A percentile compares a stretch with the other conserved stretches of the same genome.
phyloP scores from a whole-genome alignment of 2,113 vertebrate species.

The Willisornis vidua region DNA sequence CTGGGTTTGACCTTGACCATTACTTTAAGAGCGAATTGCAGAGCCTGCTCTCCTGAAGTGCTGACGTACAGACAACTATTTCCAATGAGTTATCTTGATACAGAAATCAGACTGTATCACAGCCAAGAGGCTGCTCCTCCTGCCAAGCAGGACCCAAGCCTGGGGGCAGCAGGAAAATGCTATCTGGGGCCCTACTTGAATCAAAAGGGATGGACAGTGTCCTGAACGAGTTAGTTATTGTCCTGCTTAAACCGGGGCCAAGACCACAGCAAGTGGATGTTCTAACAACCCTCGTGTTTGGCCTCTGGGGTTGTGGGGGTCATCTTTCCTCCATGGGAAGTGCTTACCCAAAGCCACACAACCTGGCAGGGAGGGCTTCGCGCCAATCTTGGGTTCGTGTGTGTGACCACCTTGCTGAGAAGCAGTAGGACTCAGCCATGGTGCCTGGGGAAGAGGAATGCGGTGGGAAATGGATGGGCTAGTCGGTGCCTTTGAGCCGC shows the following conservation, averaged over 20 bases:
- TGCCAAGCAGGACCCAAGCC: not conserved
- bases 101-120: not conserved
- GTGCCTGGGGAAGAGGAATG: not conserved
- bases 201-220: not conserved
- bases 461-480: rapidly evolving
- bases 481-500: not conserved
- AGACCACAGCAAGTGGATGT: too few relatives aligned
- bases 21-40: not conserved
- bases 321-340: not conserved
- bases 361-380: not conserved
- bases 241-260: not conserved
- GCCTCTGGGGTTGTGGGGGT: too few relatives aligned
- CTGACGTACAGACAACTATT: slow-evolving; percentile 28
- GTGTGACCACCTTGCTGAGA: not conserved
- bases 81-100: slow-evolving; percentile 37
- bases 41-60: slow-evolving; percentile 4
- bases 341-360: not conserved
- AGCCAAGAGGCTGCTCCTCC: slow-evolving; percentile 16
- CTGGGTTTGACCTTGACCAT: slow-evolving; percentile 37
- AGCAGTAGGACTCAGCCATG: not conserved
- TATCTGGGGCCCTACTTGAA: not conserved
- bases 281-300: not conserved
- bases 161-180: not conserved
- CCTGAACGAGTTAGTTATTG: not conserved
- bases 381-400: too few relatives aligned